These are phyloP conservation scores for Spea hammondii DNA, from an alignment of 2,797 vertebrate species.

Conservation along the genomic window DNA sequence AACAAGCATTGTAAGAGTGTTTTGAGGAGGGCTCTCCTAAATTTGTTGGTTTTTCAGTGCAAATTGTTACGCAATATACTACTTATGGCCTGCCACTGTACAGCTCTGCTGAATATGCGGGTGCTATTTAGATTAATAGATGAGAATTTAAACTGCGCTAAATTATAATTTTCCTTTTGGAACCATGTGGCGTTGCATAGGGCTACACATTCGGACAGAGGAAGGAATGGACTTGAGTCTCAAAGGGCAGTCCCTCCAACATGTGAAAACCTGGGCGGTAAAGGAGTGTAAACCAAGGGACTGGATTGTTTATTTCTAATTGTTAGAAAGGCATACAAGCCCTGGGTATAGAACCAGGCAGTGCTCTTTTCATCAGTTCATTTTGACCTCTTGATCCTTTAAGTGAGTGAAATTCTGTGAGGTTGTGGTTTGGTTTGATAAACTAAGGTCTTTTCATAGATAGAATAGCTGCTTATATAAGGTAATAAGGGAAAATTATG, in stretches of 20 bases:
- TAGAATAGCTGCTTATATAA: neutral
- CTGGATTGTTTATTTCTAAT: conserved; percentile 11
- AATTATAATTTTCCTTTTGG: no score
- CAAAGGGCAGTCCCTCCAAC: neutral
- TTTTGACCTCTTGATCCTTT: conserved; percentile 31
- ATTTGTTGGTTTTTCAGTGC: no score
- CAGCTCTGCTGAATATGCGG: no score
- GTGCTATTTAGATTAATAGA: no score
- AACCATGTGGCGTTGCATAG: no score
- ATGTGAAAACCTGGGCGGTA: neutral
- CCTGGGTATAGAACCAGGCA: conserved; percentile 24
- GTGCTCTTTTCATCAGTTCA: conserved; percentile 36
- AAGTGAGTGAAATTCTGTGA: conserved; percentile 11
- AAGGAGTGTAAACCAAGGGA: neutral
- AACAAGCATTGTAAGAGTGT: no score
- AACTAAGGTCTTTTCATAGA: conserved; percentile 13
- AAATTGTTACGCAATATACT: no score
- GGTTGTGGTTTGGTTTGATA: conserved; percentile 12
- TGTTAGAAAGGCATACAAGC: conserved; percentile 39
- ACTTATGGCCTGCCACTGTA: no score
- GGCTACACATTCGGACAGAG: no score
- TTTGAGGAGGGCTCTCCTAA: no score
- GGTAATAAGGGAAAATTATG: no score
- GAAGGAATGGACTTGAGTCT: neutral
- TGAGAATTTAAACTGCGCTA: no score